These are phyloP conservation scores for Lordiphosa andalusiaca DNA, from an alignment of 2,888 invertebrate genomes.

Conservation along the genomic window DNA sequence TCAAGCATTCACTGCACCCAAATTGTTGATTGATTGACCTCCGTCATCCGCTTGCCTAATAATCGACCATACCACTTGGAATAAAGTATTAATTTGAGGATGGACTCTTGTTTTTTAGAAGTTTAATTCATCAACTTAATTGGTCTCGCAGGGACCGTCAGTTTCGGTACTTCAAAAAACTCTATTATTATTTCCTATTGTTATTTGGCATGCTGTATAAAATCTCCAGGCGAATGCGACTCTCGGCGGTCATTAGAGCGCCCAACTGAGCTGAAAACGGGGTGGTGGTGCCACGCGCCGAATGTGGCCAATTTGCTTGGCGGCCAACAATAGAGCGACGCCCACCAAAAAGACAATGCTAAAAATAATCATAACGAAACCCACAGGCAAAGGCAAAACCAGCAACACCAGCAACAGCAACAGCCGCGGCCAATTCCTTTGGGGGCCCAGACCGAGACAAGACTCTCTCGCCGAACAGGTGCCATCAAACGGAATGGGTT, in stretches of 20 bases:
- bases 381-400: constrained; percentile 41
- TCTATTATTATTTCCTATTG: constrained; percentile 8
- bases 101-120: too few species aligned
- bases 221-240: constrained; percentile 31
- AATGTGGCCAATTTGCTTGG: constrained; percentile 65
- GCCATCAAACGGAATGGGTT: constrained; percentile 66
- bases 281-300: constrained; percentile 58
- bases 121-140: constrained; percentile 10
- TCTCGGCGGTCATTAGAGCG: constrained; percentile 56
- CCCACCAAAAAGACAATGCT: constrained; percentile 33
- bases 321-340: constrained; percentile 7
- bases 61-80: too few species aligned
- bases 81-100: too few species aligned
- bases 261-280: constrained; percentile 51
- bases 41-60: too few species aligned
- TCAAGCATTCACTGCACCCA: too few species aligned
- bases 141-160: constrained; percentile 21
- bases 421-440: constrained; percentile 26
- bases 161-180: constrained; percentile 9
- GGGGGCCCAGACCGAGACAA: constrained; percentile 4
- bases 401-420: constrained; percentile 16
- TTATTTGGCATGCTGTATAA: constrained; percentile 18
- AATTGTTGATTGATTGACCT: too few species aligned
- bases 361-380: constrained; percentile 63
- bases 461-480: constrained; percentile 44